These are phyloP conservation scores for Lysiphlebus fabarum DNA, from an alignment of 1,140 invertebrate genomes.

Conservation along the genomic window DNA sequence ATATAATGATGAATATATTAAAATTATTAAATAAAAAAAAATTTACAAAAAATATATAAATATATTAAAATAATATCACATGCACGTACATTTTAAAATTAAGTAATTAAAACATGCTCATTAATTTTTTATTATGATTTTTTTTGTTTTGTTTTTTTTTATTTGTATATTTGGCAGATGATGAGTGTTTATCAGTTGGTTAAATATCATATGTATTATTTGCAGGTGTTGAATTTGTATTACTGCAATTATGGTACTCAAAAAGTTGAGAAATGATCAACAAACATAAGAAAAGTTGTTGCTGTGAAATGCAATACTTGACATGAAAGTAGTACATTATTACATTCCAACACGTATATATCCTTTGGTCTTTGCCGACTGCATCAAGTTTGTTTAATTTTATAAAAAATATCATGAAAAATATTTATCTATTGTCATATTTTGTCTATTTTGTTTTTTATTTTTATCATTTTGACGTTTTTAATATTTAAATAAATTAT, in stretches of 20 bases:
- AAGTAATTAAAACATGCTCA: neutral
- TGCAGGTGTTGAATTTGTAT: slow-evolving; percentile 47
- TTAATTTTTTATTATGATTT: neutral
- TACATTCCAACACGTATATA: slow-evolving; percentile 42
- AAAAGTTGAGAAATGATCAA: slow-evolving; percentile 35
- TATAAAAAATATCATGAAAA: too few relatives aligned
- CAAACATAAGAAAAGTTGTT: slow-evolving; percentile 34
- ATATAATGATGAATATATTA: too few relatives aligned
- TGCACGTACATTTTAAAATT: too few relatives aligned
- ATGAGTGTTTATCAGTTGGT: slow-evolving; percentile 1
- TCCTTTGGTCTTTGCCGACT: slow-evolving; percentile 15
- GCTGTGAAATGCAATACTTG: slow-evolving; percentile 35
- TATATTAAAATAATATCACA: too few relatives aligned
- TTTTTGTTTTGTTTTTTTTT: neutral
- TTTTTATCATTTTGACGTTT: too few relatives aligned
- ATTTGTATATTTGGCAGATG: slow-evolving; percentile 4
- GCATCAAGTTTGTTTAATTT: too few relatives aligned
- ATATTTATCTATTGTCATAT: too few relatives aligned
- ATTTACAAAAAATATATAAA: too few relatives aligned
- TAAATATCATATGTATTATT: slow-evolving; percentile 17
- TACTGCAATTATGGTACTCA: slow-evolving; percentile 38
- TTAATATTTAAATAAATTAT: too few relatives aligned
- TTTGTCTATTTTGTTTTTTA: too few relatives aligned
- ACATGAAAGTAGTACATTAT: slow-evolving; percentile 28
- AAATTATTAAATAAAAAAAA: too few relatives aligned